Base-by-base conservation (phyloP, 2,888 invertebrate species). In the Latrodectus hesperus region DNA sequence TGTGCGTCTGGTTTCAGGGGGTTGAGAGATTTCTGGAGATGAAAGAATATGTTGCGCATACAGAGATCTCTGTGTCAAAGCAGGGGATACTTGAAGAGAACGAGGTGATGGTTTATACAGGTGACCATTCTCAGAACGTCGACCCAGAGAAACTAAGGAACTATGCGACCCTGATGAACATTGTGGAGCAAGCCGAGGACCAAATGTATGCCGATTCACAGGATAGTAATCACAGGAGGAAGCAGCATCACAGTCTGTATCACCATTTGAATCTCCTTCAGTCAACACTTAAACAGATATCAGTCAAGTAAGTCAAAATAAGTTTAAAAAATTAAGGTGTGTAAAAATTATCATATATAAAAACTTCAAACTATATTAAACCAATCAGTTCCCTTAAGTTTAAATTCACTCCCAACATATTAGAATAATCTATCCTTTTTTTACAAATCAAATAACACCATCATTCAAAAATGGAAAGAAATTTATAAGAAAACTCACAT, bases 21-120 rank as follows among this genome's bases (percentile, higher is more conserved):
- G 78, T 10, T 86, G 86, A 38, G 87, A 82, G 17, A 88, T 88
- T 52, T 88, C 90, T 22, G 84, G 89, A 17, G 88, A 88, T 6
- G 90, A 90, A 1, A 90, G 76, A 38, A 90, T 89, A 51, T 90
- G 90, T 71, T 90, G 90, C 22, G 90, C 90, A 73, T 90, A 90
- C 2, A 90, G 86, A 11, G 90, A 90, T 60, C 90, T 70, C 65
- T 90, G 90, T 3, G 90, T 87, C 14, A 90, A 72, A 8, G 89
- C 88, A 16, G 90, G 90, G 9, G 89, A 89, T 17, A 90, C 89
- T 60, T 89, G 89, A 14, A 90, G 74, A 26, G 89, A 89, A 17
- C 89, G 85, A 12, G 90, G 89, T 22, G 88, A 88, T 12, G 90
- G 89, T 70, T 86, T 89, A 26, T 78, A 84, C 11, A 89, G 64